Evolutionary conservation across 2,113 vertebrate genomes (phyloP).

Genomic region (Mustela nigripes): DNA sequence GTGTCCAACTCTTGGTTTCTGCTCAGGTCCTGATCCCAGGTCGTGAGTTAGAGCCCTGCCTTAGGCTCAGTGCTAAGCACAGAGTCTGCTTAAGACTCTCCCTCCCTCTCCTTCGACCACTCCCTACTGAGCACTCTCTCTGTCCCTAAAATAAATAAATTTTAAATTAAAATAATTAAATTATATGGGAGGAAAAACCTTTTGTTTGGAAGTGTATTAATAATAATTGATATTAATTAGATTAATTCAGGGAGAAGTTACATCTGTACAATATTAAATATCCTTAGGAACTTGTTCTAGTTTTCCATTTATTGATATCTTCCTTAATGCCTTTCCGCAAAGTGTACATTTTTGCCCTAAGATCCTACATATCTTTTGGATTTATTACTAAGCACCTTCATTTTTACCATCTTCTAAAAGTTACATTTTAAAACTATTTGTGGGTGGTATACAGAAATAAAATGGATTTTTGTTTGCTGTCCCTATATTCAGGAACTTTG

Average conservation of each 20-base stretch:
- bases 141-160: neutral
- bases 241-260: neutral
- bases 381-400: conserved; percentile 33
- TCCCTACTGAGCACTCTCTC: neutral
- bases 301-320: neutral
- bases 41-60: neutral
- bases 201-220: neutral
- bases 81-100: neutral
- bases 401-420: neutral
- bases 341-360: neutral
- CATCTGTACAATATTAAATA: neutral
- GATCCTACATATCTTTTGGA: neutral
- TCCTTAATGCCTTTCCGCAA: neutral
- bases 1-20: neutral
- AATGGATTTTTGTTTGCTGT: conserved; percentile 23
- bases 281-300: too few species aligned
- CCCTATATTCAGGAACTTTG: neutral
- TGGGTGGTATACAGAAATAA: neutral
- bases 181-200: neutral
- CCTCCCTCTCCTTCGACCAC: neutral
- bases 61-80: neutral
- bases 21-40: neutral
- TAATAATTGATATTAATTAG: neutral
- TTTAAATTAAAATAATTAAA: neutral
- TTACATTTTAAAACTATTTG: conserved; percentile 29